Evolutionary conservation across 1,140 invertebrate species (phyloP).

Genomic region (Drosophila willistoni): DNA sequence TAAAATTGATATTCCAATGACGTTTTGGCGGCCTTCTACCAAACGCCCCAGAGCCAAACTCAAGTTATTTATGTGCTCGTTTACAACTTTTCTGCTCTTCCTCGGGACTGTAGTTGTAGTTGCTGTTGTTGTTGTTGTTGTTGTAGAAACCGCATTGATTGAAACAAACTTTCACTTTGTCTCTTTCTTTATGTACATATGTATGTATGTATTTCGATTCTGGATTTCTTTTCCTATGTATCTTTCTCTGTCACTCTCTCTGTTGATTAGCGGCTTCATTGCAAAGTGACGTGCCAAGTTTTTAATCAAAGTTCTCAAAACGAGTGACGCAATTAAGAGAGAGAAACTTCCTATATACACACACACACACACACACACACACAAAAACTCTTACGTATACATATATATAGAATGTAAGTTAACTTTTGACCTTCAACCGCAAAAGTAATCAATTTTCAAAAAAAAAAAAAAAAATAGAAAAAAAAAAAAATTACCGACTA

Average conservation of each 20-base stretch:
- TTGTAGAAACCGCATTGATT: constrained; percentile 61
- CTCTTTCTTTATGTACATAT: background rate
- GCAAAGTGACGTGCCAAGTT: constrained; percentile 65
- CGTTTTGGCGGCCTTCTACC: constrained; percentile 63
- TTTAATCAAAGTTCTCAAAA: constrained; percentile 64
- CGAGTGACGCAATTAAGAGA: constrained; percentile 39
- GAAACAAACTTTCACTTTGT: constrained; percentile 74
- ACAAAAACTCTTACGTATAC: background rate
- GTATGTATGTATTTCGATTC: constrained; percentile 20
- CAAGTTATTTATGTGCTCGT: constrained; percentile 77
- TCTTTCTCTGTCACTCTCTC: constrained; percentile 2
- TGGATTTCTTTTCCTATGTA: constrained; percentile 27
- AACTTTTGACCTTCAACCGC: constrained; percentile 8
- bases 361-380: constrained; percentile 10
- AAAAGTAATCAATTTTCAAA: constrained; percentile 9
- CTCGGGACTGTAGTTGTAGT: constrained; percentile 4
- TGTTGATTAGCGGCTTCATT: constrained; percentile 66
- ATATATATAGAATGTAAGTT: background rate
- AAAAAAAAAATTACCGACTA: background rate
- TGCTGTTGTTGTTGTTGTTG: constrained; percentile 2
- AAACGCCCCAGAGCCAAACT: constrained; percentile 36
- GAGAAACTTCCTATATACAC: constrained; percentile 11
- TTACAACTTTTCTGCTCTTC: constrained; percentile 64
- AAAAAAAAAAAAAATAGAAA: background rate
- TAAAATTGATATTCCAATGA: constrained; percentile 80